Conservation (phyloP, 1,140 invertebrate species). For the Monomorium pharaonis region DNA sequence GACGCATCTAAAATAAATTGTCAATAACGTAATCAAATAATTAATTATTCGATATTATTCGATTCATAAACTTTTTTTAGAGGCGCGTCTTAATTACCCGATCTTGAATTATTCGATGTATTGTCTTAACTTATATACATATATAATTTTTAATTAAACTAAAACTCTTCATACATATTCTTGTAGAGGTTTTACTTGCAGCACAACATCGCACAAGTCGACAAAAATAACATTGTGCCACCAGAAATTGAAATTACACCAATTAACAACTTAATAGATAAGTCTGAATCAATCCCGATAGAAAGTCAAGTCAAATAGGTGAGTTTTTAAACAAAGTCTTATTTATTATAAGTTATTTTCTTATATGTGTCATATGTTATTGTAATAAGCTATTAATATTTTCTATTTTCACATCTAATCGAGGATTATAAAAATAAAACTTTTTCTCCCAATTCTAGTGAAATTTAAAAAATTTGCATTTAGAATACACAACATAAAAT, state of each 20-base stretch:
- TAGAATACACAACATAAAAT: too few relatives aligned
- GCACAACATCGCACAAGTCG: not conserved
- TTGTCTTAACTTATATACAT: too few relatives aligned
- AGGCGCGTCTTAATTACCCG: too few relatives aligned
- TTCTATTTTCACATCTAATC: not conserved
- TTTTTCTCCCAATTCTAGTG: not conserved
- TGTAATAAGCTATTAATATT: not conserved
- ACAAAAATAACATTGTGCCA: not conserved
- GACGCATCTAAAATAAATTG: not conserved
- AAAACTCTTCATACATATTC: not conserved
- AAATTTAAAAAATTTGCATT: not conserved
- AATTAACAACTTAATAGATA: not conserved
- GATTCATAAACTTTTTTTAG: not conserved
- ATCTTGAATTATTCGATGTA: too few relatives aligned
- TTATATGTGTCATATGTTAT: not conserved
- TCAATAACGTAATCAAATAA: not conserved
- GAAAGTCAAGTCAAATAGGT: not conserved
- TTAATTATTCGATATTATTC: too few relatives aligned
- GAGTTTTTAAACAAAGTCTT: not conserved
- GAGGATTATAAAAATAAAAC: not conserved
- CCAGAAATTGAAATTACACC: not conserved
- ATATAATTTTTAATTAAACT: not conserved
- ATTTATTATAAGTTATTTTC: not conserved
- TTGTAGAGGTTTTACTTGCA: not conserved
- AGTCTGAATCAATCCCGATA: too few relatives aligned